These are phyloP conservation scores for Eilema sororculum DNA, from an alignment of 2,888 invertebrate genomes.

Conservation along the genomic window DNA sequence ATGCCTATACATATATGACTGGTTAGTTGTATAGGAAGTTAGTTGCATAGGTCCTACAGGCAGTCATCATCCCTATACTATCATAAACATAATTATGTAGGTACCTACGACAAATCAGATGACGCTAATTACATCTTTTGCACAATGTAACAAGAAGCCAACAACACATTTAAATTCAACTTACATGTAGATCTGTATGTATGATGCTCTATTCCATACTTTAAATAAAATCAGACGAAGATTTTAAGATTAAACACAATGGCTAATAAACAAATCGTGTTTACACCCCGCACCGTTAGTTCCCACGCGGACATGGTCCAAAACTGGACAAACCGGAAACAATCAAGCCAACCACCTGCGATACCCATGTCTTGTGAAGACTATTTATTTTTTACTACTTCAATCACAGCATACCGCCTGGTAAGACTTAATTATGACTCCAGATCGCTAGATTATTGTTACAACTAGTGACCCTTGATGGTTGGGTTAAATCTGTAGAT, in stretches of 20 bases:
- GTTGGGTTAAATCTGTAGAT: too few species aligned
- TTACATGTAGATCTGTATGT: too few species aligned
- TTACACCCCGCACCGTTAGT: conserved; percentile 68
- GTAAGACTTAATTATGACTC: conserved; percentile 39
- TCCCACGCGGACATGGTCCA: conserved; percentile 79
- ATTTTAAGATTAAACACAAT: conserved; percentile 33
- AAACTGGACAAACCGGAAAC: conserved; percentile 84
- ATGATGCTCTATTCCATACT: neutral
- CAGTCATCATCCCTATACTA: too few species aligned
- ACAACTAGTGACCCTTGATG: neutral
- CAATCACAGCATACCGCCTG: conserved; percentile 42
- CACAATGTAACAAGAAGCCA: neutral
- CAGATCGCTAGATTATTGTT: conserved; percentile 16
- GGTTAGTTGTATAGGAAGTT: too few species aligned
- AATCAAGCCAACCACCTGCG: conserved; percentile 67
- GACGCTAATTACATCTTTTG: neutral
- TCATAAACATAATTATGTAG: too few species aligned
- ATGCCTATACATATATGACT: too few species aligned
- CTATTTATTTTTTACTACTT: conserved; percentile 50
- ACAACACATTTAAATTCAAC: neutral
- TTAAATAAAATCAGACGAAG: neutral
- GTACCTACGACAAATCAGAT: too few species aligned
- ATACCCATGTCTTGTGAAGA: conserved; percentile 57
- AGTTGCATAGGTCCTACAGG: too few species aligned
- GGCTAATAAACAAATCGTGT: conserved; percentile 47